Evolutionary conservation across 1,140 invertebrate species (phyloP).

Genomic region (Bicyclus anynana): DNA sequence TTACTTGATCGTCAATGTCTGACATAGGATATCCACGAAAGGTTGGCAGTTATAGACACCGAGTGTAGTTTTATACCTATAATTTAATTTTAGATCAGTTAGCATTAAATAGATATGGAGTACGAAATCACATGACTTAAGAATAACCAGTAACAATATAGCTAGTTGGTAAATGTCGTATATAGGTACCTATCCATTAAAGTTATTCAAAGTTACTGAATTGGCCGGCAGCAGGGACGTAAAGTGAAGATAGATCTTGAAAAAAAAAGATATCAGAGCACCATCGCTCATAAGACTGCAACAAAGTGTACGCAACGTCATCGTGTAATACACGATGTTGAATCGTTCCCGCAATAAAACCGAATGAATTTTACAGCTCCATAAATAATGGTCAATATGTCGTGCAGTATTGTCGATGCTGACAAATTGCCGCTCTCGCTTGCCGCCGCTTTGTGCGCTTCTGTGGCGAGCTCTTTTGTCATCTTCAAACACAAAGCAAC

Average conservation of each 20-base stretch:
- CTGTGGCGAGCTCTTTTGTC: slow-evolving; percentile 58
- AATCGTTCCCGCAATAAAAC: slow-evolving; percentile 70
- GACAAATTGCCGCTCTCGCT: slow-evolving; percentile 71
- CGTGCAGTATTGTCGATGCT: slow-evolving; percentile 68
- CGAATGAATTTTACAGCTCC: slow-evolving; percentile 57
- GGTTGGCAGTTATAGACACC: too few relatives aligned
- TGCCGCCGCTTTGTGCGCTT: slow-evolving; percentile 66
- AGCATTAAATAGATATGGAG: too few relatives aligned
- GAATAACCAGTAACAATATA: too few relatives aligned
- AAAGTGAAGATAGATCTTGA: not conserved
- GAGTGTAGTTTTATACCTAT: too few relatives aligned
- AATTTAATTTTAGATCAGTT: too few relatives aligned
- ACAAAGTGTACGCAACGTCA: slow-evolving; percentile 53
- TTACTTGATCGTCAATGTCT: too few relatives aligned
- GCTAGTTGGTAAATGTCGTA: too few relatives aligned
- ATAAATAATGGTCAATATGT: slow-evolving; percentile 76
- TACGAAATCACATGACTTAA: too few relatives aligned
- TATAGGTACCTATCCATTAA: too few relatives aligned
- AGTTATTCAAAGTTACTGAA: too few relatives aligned
- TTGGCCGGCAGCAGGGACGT: too few relatives aligned
- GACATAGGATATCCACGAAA: too few relatives aligned
- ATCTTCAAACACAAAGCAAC: slow-evolving; percentile 46
- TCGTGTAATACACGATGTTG: slow-evolving; percentile 66
- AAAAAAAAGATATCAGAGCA: slow-evolving; percentile 11
- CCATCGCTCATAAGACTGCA: slow-evolving; percentile 38